phyloP scores from a whole-genome alignment of 2,888 invertebrate genomes.

The Tachina grossa region DNA sequence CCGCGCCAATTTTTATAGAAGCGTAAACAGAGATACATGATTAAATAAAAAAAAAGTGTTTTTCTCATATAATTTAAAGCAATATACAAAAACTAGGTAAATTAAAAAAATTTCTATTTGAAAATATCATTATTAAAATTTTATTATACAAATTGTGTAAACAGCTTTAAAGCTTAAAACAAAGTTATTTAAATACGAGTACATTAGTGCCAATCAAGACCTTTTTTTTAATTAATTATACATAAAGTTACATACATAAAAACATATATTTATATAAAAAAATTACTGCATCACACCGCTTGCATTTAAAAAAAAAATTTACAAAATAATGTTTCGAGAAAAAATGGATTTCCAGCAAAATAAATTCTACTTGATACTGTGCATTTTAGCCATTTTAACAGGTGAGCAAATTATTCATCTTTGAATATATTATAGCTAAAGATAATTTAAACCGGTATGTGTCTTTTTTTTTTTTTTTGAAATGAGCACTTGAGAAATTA shows the following conservation, averaged over 20 bases:
- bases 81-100: conserved; percentile 13
- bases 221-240: conserved; percentile 8
- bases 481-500: background rate
- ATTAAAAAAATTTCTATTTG: background rate
- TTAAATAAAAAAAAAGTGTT: background rate
- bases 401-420: conserved; percentile 74
- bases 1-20: conserved; percentile 64
- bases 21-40: background rate
- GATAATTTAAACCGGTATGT: conserved; percentile 31
- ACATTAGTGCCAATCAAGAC: conserved; percentile 53
- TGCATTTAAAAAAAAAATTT: conserved; percentile 23
- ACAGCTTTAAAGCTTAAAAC: conserved; percentile 1
- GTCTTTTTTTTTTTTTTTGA: background rate
- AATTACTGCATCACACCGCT: background rate
- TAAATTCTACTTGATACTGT: conserved; percentile 56
- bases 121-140: conserved; percentile 6
- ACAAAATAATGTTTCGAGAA: conserved; percentile 73
- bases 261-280: background rate
- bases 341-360: conserved; percentile 73
- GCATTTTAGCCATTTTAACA: conserved; percentile 78
- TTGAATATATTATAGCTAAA: conserved; percentile 8
- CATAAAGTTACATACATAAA: conserved; percentile 22
- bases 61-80: background rate
- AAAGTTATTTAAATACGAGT: conserved; percentile 25
- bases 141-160: background rate